phyloP scores from a whole-genome alignment of 2,888 invertebrate species.

The Ennomos erosarius region DNA sequence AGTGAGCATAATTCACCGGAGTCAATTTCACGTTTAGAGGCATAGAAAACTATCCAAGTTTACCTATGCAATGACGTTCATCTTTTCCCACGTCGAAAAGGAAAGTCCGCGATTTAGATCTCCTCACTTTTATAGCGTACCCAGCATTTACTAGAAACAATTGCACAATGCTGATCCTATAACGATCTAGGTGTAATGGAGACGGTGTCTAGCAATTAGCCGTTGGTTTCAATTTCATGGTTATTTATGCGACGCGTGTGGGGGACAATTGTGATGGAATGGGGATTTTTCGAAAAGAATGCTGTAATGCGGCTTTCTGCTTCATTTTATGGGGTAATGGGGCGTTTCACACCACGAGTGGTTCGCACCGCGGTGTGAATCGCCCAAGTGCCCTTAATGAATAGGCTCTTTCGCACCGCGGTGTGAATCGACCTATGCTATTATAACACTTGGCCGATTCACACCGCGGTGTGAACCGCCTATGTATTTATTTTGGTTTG shows the following conservation, averaged over 20 bases:
- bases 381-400: too few relatives aligned
- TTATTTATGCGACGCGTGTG: conserved; percentile 14
- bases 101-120: conserved; percentile 47
- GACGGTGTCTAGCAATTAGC: conserved; percentile 38
- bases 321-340: too few relatives aligned
- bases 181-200: conserved; percentile 39
- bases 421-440: too few relatives aligned
- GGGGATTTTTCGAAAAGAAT: too few relatives aligned
- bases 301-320: too few relatives aligned
- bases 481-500: too few relatives aligned
- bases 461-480: too few relatives aligned
- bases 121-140: conserved; percentile 35
- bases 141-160: conserved; percentile 42
- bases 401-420: too few relatives aligned
- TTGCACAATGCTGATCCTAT: conserved; percentile 51
- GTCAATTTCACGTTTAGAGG: conserved; percentile 37
- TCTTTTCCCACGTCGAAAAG: conserved; percentile 49
- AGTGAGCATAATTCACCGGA: neutral
- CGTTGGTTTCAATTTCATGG: conserved; percentile 27
- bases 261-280: conserved; percentile 24
- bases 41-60: conserved; percentile 31
- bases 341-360: too few relatives aligned
- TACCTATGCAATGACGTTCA: conserved; percentile 18
- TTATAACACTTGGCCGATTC: too few relatives aligned
- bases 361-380: too few relatives aligned